Percentiles rank a stretch among this genome's conserved stretches.
Evolutionary conservation across 1,140 invertebrate species (phyloP).

Genomic region (Drosophila cardini): DNA sequence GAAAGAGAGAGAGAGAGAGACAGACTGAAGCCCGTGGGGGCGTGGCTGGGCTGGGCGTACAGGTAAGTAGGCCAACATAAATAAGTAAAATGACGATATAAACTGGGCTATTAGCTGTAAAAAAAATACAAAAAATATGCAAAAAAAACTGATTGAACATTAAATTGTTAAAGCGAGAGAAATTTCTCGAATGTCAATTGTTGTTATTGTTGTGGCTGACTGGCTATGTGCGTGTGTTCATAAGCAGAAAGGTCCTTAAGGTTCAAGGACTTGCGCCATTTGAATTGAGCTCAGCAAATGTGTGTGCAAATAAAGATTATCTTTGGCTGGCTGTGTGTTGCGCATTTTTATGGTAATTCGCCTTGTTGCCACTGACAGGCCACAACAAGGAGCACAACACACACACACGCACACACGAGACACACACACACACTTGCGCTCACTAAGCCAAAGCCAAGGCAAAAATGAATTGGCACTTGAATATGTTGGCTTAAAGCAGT

Average conservation of each 20-base stretch:
- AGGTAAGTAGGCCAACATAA: conserved; percentile 73
- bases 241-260: conserved; percentile 48
- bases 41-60: conserved; percentile 9
- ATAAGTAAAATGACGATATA: conserved; percentile 58
- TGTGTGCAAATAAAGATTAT: conserved; percentile 75
- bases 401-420: not conserved
- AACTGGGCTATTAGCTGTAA: not conserved
- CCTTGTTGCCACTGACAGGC: conserved; percentile 33
- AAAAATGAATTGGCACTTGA: conserved; percentile 60
- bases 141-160: conserved; percentile 31
- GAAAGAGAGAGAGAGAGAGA: not conserved
- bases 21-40: not conserved
- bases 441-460: conserved; percentile 18
- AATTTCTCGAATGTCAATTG: conserved; percentile 13
- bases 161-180: conserved; percentile 25
- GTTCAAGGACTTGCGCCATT: conserved; percentile 71
- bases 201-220: conserved; percentile 16
- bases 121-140: not conserved
- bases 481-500: conserved; percentile 2
- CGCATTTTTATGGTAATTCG: conserved; percentile 82
- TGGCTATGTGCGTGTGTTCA: not conserved
- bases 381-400: conserved; percentile 20
- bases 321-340: conserved; percentile 55
- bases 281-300: conserved; percentile 44
- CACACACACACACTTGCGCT: not conserved